Evolutionary conservation across 2,888 invertebrate genomes (phyloP).

Genomic region (Electrophaes corylata): DNA sequence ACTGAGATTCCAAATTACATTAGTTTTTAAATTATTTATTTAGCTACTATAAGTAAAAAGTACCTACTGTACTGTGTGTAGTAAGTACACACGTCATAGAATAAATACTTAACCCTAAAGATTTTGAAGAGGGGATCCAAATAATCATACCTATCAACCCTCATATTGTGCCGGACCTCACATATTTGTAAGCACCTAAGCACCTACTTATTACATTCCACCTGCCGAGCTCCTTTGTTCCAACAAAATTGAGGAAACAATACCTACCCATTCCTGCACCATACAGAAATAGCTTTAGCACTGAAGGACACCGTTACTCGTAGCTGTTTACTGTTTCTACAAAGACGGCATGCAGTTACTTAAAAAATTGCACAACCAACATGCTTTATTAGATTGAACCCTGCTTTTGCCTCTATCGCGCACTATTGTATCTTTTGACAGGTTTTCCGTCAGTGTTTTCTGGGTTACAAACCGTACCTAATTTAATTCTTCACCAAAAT

Average conservation of each 20-base stretch:
- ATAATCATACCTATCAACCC: not conserved
- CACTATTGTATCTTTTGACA: too few relatives aligned
- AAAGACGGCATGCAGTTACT: not conserved
- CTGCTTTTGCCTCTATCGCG: too few relatives aligned
- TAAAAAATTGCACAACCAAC: too few relatives aligned
- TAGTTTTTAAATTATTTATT: not conserved
- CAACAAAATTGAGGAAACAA: slow-evolving; percentile 2
- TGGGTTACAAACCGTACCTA: too few relatives aligned
- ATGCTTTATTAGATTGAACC: too few relatives aligned
- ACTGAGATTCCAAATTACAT: not conserved
- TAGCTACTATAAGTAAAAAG: too few relatives aligned
- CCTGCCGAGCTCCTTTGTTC: slow-evolving; percentile 3
- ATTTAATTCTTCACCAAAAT: not conserved
- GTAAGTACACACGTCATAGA: not conserved
- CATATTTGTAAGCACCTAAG: not conserved
- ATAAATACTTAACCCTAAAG: not conserved
- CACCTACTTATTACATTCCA: slow-evolving; percentile 4
- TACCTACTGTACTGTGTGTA: too few relatives aligned
- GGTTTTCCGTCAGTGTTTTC: too few relatives aligned
- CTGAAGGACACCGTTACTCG: not conserved
- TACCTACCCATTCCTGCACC: not conserved
- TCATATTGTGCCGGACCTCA: slow-evolving; percentile 1
- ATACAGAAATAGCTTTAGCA: slow-evolving; percentile 1
- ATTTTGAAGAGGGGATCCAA: not conserved
- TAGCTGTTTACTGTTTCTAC: not conserved